Evolutionary conservation across 2,888 invertebrate genomes (phyloP).

Genomic region (Folsomia candida): DNA sequence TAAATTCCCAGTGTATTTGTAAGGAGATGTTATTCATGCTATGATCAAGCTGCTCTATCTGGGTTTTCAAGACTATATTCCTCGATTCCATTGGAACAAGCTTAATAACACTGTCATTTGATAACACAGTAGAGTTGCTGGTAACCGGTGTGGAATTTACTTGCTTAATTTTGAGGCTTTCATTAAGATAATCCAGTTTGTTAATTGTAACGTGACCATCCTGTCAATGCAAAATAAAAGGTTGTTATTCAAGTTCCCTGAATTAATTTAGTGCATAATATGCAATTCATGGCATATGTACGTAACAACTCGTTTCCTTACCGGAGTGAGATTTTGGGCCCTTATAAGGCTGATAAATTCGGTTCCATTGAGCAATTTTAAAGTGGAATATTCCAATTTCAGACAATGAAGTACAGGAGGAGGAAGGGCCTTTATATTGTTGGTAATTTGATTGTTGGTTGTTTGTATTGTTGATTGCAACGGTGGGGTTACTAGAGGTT

Average conservation of each 20-base stretch:
- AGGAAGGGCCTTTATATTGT: slow-evolving; percentile 29
- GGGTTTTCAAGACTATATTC: slow-evolving; percentile 30
- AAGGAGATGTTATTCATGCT: background rate
- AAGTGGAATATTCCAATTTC: slow-evolving; percentile 37
- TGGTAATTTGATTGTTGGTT: background rate
- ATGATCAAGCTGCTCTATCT: background rate
- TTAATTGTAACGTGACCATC: slow-evolving; percentile 10
- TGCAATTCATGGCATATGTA: no score
- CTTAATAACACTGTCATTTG: background rate
- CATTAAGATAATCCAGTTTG: slow-evolving; percentile 10
- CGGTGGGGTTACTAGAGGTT: slow-evolving; percentile 64
- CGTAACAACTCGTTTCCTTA: slow-evolving; percentile 16
- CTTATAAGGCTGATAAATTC: slow-evolving; percentile 35
- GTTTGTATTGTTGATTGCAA: slow-evolving; percentile 27
- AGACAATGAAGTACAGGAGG: slow-evolving; percentile 35
- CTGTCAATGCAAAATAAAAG: background rate
- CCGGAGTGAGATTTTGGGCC: slow-evolving; percentile 43
- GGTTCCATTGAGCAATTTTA: slow-evolving; percentile 38
- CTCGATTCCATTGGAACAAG: slow-evolving; percentile 30
- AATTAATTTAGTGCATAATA: background rate
- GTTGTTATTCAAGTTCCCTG: background rate
- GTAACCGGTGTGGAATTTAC: background rate
- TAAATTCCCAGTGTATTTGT: background rate
- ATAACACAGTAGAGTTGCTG: background rate
- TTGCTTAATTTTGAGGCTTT: background rate